These are phyloP conservation scores for Eurosta solidaginis DNA, from an alignment of 1,140 invertebrate genomes.

Conservation along the genomic window DNA sequence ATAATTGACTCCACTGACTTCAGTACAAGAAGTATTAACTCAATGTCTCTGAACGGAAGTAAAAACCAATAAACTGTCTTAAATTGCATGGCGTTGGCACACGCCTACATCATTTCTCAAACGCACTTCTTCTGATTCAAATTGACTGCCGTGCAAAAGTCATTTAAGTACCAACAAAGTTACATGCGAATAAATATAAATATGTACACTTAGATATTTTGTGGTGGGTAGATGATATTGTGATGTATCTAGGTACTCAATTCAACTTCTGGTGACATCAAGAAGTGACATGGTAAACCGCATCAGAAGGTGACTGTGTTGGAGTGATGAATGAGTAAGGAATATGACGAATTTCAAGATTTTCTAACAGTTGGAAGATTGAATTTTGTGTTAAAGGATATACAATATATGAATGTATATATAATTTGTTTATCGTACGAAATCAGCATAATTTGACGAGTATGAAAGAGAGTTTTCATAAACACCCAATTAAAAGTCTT, in stretches of 20 bases:
- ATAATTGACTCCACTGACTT: too few relatives aligned
- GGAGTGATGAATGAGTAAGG: not conserved
- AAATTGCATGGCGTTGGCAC: not conserved
- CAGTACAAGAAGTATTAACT: too few relatives aligned
- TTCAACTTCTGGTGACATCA: not conserved
- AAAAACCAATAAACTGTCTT: slow-evolving; percentile 1
- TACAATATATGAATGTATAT: too few relatives aligned
- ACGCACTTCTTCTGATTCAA: not conserved
- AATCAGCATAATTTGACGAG: too few relatives aligned
- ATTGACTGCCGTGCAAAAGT: not conserved
- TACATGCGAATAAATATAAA: not conserved
- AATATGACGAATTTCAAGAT: not conserved
- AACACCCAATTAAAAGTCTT: too few relatives aligned
- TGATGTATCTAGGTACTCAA: not conserved
- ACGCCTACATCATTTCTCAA: slow-evolving; percentile 21
- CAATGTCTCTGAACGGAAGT: too few relatives aligned
- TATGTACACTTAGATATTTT: not conserved
- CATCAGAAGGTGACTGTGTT: not conserved
- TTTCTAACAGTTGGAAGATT: not conserved
- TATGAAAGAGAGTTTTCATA: too few relatives aligned
- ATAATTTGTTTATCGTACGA: too few relatives aligned
- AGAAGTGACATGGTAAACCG: not conserved
- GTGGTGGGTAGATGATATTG: not conserved
- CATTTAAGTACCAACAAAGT: not conserved
- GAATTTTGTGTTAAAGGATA: too few relatives aligned